Evolutionary conservation across 2,888 invertebrate species (phyloP).

Genomic region (Spodoptera exigua): DNA sequence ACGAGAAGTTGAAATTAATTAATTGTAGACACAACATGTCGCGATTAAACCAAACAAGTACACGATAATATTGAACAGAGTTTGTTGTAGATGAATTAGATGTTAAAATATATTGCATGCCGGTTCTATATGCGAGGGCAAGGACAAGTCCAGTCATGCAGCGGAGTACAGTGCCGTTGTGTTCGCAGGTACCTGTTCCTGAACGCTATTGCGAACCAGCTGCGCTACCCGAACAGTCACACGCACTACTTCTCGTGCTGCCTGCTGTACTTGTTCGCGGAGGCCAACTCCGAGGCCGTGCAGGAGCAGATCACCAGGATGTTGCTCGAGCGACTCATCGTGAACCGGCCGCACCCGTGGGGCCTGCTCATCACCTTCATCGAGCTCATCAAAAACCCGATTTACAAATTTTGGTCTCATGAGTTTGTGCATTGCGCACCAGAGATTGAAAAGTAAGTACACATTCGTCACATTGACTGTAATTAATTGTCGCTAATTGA

Average conservation of each 20-base stretch:
- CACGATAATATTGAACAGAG: too few relatives aligned
- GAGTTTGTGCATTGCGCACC: constrained; percentile 99
- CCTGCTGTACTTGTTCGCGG: constrained; percentile 98
- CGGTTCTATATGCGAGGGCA: neutral
- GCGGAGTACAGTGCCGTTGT: constrained; percentile 5
- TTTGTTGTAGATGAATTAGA: too few relatives aligned
- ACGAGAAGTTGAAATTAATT: too few relatives aligned
- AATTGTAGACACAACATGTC: too few relatives aligned
- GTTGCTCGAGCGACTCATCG: constrained; percentile 98
- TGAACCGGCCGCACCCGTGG: constrained; percentile 99
- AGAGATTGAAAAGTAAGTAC: constrained; percentile 98
- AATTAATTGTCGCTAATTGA: constrained; percentile 27
- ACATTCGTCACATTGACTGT: constrained; percentile 54
- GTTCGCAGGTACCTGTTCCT: constrained; percentile 95
- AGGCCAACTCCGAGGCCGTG: constrained; percentile 98
- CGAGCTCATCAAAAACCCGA: constrained; percentile 99
- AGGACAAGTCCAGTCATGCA: neutral
- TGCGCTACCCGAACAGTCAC: constrained; percentile 99
- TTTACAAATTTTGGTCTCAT: constrained; percentile 99
- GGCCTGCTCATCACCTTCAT: constrained; percentile 99
- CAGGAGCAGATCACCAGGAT: constrained; percentile 99
- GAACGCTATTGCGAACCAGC: constrained; percentile 99
- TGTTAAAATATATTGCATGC: neutral
- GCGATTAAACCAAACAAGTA: too few relatives aligned
- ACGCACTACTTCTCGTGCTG: constrained; percentile 99